Conservation (phyloP, 2,888 invertebrate genomes). For the Dastarcus helophoroides region DNA sequence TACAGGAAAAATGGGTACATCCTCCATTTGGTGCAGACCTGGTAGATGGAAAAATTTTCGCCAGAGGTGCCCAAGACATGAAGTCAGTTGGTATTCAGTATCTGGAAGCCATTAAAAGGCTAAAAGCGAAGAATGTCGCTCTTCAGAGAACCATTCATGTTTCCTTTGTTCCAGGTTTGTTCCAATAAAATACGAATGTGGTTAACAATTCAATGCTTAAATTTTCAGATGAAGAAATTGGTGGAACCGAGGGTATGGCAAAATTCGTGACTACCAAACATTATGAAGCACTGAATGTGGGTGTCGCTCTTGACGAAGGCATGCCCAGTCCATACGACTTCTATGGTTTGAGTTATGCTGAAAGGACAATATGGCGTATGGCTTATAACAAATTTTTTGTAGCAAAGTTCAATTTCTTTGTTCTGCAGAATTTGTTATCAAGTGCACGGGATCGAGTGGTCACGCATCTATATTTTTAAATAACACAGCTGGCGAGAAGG, state of each 20-base stretch:
- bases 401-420: too few relatives aligned
- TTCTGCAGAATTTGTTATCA: conserved; percentile 64
- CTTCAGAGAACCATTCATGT: conserved; percentile 58
- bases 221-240: conserved; percentile 80
- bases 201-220: too few relatives aligned
- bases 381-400: too few relatives aligned
- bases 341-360: conserved; percentile 60
- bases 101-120: conserved; percentile 58
- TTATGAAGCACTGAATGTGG: conserved; percentile 68
- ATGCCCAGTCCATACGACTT: conserved; percentile 57
- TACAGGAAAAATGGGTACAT: conserved; percentile 80
- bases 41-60: conserved; percentile 80
- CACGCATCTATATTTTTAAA: conserved; percentile 76
- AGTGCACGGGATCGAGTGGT: conserved; percentile 72
- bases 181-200: too few relatives aligned
- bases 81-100: conserved; percentile 73
- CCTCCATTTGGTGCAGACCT: conserved; percentile 82
- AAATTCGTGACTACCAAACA: conserved; percentile 61
- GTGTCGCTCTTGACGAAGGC: conserved; percentile 82
- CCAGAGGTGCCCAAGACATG: conserved; percentile 82
- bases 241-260: conserved; percentile 71
- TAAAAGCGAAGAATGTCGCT: conserved; percentile 45
- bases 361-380: conserved; percentile 78
- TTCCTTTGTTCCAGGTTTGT: conserved; percentile 63
- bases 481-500: conserved; percentile 76